phyloP scores from a whole-genome alignment of 2,888 invertebrate genomes.

The Tenthredo amoena region DNA sequence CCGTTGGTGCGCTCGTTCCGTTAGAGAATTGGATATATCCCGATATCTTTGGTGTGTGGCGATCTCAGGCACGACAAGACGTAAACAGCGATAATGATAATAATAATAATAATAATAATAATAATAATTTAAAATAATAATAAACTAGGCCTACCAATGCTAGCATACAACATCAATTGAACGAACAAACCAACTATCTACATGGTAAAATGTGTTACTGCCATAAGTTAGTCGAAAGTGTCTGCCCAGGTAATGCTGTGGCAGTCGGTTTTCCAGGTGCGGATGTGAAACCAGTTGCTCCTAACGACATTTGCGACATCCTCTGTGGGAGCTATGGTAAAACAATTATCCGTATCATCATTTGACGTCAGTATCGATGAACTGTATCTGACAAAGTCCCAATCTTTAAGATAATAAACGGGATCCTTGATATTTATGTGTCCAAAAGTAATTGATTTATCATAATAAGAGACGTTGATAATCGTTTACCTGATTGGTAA shows the following conservation, averaged over 20 bases:
- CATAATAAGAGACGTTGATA: not conserved
- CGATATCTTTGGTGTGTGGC: not conserved
- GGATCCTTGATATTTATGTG: not conserved
- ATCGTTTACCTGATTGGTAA: constrained; percentile 57
- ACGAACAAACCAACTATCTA: constrained; percentile 67
- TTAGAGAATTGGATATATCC: not conserved
- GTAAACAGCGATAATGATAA: not conserved
- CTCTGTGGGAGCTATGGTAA: constrained; percentile 78
- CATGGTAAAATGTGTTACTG: constrained; percentile 70
- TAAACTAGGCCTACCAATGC: constrained; percentile 55
- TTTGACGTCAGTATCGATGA: not conserved
- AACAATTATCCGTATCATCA: constrained; percentile 2
- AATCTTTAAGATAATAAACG: not conserved
- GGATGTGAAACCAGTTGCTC: constrained; percentile 68
- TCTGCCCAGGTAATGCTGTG: constrained; percentile 71
- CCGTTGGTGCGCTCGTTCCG: not conserved
- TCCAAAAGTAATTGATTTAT: not conserved
- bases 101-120: not conserved
- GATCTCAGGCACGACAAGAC: not conserved
- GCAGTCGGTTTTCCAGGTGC: constrained; percentile 66
- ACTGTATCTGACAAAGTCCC: not conserved
- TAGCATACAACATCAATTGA: constrained; percentile 68
- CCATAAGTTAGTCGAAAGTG: constrained; percentile 76
- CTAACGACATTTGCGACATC: constrained; percentile 79
- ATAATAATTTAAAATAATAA: not conserved